These are phyloP conservation scores for Tridacna crocea DNA, from an alignment of 2,888 invertebrate genomes.

Conservation along the genomic window DNA sequence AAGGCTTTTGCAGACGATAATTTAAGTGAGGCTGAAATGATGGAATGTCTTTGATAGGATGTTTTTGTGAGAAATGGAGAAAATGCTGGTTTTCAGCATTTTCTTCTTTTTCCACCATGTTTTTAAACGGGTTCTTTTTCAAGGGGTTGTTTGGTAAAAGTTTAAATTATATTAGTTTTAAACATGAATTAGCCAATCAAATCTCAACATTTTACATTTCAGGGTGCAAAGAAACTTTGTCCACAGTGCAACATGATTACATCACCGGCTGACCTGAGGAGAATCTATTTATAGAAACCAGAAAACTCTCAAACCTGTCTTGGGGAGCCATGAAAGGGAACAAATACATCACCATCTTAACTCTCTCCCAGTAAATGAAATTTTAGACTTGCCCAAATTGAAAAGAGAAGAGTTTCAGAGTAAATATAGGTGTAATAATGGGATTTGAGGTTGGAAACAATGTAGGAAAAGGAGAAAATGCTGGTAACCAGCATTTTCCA, in stretches of 20 bases:
- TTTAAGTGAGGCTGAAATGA: no score
- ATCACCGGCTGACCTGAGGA: constrained; percentile 92
- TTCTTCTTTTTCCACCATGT: no score
- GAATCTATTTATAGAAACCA: constrained; percentile 88
- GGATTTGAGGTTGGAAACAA: background rate
- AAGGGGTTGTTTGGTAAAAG: background rate
- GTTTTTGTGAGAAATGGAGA: no score
- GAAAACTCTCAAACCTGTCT: background rate
- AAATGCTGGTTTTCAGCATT: no score
- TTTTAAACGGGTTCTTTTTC: no score
- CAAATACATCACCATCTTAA: background rate
- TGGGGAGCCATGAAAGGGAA: background rate
- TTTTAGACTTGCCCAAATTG: background rate
- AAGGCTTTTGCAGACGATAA: no score
- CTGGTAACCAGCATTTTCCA: background rate
- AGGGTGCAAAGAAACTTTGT: constrained; percentile 95
- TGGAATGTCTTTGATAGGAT: no score
- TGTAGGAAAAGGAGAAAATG: background rate
- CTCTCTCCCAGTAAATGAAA: background rate
- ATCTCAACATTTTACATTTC: constrained; percentile 65
- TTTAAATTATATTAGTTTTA: no score
- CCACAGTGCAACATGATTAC: constrained; percentile 98
- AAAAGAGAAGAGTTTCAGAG: background rate
- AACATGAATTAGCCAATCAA: no score
- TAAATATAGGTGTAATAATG: background rate